Evolutionary conservation across 2,113 vertebrate species (phyloP).

Genomic region (Puffinus mauretanicus): DNA sequence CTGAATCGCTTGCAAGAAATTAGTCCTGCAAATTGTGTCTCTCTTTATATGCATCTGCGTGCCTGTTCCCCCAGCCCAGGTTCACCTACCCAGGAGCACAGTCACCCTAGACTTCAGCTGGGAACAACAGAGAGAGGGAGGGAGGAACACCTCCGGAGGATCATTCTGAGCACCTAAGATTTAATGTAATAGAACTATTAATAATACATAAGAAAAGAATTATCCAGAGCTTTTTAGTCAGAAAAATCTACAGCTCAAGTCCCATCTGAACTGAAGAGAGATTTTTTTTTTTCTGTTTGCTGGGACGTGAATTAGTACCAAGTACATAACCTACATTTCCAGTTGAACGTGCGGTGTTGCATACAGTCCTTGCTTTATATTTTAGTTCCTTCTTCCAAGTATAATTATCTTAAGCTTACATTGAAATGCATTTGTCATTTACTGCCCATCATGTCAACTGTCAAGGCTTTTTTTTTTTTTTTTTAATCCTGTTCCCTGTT

Average conservation of each 20-base stretch:
- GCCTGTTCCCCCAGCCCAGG: not conserved
- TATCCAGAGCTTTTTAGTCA: conserved; percentile 55
- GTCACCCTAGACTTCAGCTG: not conserved
- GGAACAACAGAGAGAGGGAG: not conserved
- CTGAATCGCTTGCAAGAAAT: conserved; percentile 7
- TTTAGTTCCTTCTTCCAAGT: conserved; percentile 13
- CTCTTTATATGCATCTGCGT: not conserved
- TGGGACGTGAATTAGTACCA: conserved; percentile 52
- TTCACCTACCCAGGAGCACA: conserved; percentile 23
- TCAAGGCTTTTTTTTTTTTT: not conserved
- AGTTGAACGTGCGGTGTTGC: conserved; percentile 12
- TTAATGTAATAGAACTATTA: conserved; percentile 67
- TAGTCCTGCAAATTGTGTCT: conserved; percentile 7
- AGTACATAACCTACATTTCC: conserved; percentile 62
- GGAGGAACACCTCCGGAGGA: conserved; percentile 7
- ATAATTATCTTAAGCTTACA: conserved; percentile 13
- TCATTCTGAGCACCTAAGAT: conserved; percentile 54
- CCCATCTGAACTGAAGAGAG: not conserved
- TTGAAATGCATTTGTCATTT: conserved; percentile 37
- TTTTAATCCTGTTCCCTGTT: not conserved
- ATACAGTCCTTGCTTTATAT: not conserved
- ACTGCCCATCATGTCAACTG: not conserved
- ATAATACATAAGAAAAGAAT: conserved; percentile 64
- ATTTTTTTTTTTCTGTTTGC: not conserved
- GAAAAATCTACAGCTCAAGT: conserved; percentile 57